Base-by-base conservation (phyloP, 2,888 invertebrate species). In the Lasius fuliginosus region DNA sequence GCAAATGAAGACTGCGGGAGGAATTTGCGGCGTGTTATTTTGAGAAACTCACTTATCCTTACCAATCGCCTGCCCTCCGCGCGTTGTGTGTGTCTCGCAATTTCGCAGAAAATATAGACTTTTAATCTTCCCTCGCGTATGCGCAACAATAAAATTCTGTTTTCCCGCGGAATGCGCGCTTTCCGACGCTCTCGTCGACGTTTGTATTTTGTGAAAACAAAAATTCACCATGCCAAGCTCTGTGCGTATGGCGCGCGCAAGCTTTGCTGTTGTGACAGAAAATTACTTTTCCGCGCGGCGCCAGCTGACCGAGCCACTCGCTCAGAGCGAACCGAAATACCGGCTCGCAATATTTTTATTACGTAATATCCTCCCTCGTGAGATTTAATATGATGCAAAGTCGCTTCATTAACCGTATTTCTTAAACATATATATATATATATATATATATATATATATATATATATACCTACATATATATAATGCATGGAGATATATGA, bases 181-280 rank as follows among this genome's bases (percentile, higher is more conserved):
- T 60, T 46, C 33, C 33, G n/a, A 8, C n/a, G 30, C 58, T 4
- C 42, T 8, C 42, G 73, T 23, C 60, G 23, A 18, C 79, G 46
- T 46, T 46, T 81, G 53, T 81, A 81, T 81, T 81, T 81, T 81
- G 79, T 81, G 73, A 81, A 73, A 81, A 81, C 79, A 81, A 81
- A 81, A 81, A 81, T 79, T 79, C 79, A 33, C 79, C 23, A 79
- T 60, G 74, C 60, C 79, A 71, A 71, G 58, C 30, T 46, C 30
- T 60, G 58, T 33, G 73, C 46, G 36, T 73, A 23, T 73, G 73
- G 73, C 73, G 33, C 58, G 60, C 79, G 23, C 60, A 46, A 73
- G 49, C 49, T 73, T 81, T 27, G 79, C 79, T 73, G 77, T 79
- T 71, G 79, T 71, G 73, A 60, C 74, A 73, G 79, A 73, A 60